Base-by-base conservation (phyloP, 2,888 invertebrate species). In the Rotaria sp. region DNA sequence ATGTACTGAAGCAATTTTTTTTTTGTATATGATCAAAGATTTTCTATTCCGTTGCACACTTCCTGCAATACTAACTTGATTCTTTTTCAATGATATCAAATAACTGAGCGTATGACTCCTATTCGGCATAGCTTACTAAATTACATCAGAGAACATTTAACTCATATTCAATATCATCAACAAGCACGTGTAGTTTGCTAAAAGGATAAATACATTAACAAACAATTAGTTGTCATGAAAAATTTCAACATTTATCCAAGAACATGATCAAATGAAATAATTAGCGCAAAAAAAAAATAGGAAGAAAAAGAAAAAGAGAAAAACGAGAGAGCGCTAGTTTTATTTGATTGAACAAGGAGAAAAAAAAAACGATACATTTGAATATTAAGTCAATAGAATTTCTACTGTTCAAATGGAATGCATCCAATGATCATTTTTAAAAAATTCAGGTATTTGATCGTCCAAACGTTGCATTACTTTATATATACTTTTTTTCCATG, bases 401-500 rank as follows among this genome's bases (percentile, higher is more conserved):
- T 67, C 67, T 67, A 67, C 67, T 67, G 67, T 67, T 67, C 67
- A 67, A 45, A 80, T 80, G 26, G 86, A 85, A 85, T 87, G 85
- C 80, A 87, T 85, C 87, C 87, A 87, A 41, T 87, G 85, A 50
- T 84, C 59, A 50, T 86, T 84, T 86, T 99, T 99, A 94, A 99
- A 99, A 93, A 96, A 98, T 92, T 99, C 99, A 89, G 99, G 99
- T 90, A 99, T 96, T 88, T 95, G 95, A 92, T 98, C 98, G 93
- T 99, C 99, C 92, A 99, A 93, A 91, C 98, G 94, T 90, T 97
- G 97, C 92, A 99, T 99, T 90, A 99, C 95, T 90, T 99, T 99
- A 94, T 99, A 99, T 92, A 99, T 99, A 90, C 97, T 95, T 92
- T 99, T 99, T 93, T 99, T 99, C 99, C 99, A 99, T 91, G 97